Percentiles rank a stretch among this genome's conserved stretches.
Conservation (phyloP, 2,797 vertebrate species). For the Orientallactaga sibirica region DNA sequence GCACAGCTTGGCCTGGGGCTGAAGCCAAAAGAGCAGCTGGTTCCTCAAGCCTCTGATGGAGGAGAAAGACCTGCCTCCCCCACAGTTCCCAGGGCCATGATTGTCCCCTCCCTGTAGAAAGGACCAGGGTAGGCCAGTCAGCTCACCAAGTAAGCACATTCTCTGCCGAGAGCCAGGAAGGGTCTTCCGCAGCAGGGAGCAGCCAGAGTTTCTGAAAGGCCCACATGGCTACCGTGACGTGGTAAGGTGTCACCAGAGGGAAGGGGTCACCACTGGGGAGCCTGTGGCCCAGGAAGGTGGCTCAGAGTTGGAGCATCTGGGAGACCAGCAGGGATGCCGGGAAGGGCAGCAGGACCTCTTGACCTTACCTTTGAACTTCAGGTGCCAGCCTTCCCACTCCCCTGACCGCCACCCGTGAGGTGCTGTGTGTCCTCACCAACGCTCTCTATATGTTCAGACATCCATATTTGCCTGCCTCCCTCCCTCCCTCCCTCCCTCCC, state of each 20-base stretch:
- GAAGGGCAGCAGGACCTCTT: background rate
- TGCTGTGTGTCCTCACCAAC: background rate
- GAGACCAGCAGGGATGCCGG: background rate
- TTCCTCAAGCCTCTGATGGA: background rate
- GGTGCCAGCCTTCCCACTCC: background rate
- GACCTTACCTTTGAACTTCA: background rate
- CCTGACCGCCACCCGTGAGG: too few species aligned
- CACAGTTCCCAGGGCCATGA: background rate
- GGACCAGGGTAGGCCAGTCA: background rate
- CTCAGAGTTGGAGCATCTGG: too few species aligned
- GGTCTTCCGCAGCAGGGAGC: background rate
- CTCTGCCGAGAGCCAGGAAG: too few species aligned
- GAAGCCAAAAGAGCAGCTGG: too few species aligned
- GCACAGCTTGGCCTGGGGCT: background rate
- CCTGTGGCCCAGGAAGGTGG: too few species aligned
- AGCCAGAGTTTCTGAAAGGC: background rate
- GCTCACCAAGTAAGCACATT: too few species aligned
- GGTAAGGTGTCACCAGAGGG: background rate
- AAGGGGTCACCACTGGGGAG: background rate
- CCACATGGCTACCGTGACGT: background rate
- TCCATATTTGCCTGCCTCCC: background rate
- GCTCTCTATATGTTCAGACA: background rate
- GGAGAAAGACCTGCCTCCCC: background rate
- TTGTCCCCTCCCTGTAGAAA: background rate
- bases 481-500: too few species aligned